Conservation (phyloP, 1,140 invertebrate species). For the Coptotermes formosanus region DNA sequence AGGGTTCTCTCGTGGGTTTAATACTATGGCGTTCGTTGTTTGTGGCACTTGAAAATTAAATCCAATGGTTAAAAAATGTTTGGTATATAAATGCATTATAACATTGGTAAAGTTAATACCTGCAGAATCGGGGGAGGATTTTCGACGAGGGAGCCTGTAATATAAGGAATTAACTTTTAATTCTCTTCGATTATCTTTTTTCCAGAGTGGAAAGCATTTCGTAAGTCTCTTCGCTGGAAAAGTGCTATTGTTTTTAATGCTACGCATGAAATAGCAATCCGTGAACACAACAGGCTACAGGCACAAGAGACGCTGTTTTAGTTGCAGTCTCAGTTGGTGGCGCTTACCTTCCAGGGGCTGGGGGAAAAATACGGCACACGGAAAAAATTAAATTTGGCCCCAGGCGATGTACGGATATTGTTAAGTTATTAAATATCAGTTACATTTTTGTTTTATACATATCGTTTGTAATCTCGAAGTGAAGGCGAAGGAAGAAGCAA, state of each 20-base stretch:
- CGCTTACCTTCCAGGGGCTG: too few relatives aligned
- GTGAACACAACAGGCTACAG: neutral
- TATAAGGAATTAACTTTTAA: conserved; percentile 29
- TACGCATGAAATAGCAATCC: neutral
- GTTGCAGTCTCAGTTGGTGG: too few relatives aligned
- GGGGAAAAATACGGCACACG: too few relatives aligned
- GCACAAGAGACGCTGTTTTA: too few relatives aligned
- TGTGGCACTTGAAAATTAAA: conserved; percentile 31
- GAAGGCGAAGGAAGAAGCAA: too few relatives aligned
- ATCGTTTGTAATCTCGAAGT: too few relatives aligned
- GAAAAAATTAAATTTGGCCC: too few relatives aligned
- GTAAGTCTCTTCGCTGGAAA: conserved; percentile 14
- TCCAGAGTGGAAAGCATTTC: neutral
- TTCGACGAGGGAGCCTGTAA: neutral
- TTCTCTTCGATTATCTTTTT: neutral
- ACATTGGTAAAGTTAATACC: conserved; percentile 28
- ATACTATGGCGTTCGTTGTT: conserved; percentile 14
- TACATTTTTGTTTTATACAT: too few relatives aligned
- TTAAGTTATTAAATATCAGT: too few relatives aligned
- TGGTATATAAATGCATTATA: conserved; percentile 26
- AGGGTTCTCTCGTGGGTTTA: conserved; percentile 18
- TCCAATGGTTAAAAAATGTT: conserved; percentile 29
- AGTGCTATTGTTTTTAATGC: neutral
- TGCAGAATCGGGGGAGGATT: conserved; percentile 15
- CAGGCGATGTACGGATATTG: too few relatives aligned